Base-by-base conservation (phyloP, 2,888 invertebrate genomes). In the Drosophila barbarae region DNA sequence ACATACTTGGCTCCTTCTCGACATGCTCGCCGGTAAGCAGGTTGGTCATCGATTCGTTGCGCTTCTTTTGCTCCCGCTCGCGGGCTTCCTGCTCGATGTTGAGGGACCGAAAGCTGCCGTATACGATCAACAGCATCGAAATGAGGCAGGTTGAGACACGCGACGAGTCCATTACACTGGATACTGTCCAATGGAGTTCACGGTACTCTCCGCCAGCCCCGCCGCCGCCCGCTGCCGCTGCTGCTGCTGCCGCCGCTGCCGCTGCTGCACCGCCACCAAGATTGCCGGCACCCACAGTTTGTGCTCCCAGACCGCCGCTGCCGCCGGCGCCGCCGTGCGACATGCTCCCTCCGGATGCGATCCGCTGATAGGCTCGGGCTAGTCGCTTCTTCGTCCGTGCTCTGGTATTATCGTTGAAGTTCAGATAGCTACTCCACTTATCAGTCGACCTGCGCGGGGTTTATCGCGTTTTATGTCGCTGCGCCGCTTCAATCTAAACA, bases 101-200 rank as follows among this genome's bases (percentile, higher is more conserved):
- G 73, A 98, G 91, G 72, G 98, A 98, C 81, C 98, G 95, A 91
- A 98, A 98, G 89, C 98, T 98, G 85, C 98, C 98, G 90, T 98
- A 98, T 36, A 98, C 98, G 86, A 98, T 98, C 76, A 98, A 93
- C 84, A 98, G 93, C 92, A 98, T 98, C 79, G 98, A 98, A 90
- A 98, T 98, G 80, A 98, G 92, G 91, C 98, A 98, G 81, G 98
- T 98, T 55, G 98, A 98, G 70, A 98, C 96, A 86, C 98, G 93
- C 76, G 98, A 98, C 55, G 98, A 98, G 91, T 98, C 98, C 95
- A 98, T 96, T 89, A 98, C 95, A 89, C 96, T 96, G 90, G 97
- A 97, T 18, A 82, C 81, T 63, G 97, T 96, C 96, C 98, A 94
- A 88, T 94, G 93, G 88, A 93, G 93, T 88, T 94, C 94, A 73